Base-by-base conservation (phyloP, 2,113 vertebrate species). In the Ophthalmotilapia sp. region DNA sequence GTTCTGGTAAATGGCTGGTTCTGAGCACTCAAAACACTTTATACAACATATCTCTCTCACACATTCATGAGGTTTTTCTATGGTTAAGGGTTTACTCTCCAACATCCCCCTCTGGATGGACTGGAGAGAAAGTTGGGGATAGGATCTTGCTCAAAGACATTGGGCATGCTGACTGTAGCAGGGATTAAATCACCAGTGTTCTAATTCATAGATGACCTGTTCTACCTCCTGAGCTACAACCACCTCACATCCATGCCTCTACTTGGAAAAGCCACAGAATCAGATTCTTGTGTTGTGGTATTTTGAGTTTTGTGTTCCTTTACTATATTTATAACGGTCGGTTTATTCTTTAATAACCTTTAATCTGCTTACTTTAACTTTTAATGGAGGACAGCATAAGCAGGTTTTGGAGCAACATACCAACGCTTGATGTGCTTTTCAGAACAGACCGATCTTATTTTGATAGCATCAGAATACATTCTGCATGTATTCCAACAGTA, bases 231-330 rank as follows among this genome's bases (percentile, higher is more conserved):
- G 5, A 38, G 4, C 60, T 65, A 65, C 60, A 65, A 0, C 33
- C 60, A 65, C 19, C 60, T n/a, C 17, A 65, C 58, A 62, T 12
- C 58, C 58, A 62, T 62, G 31, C 4, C 58, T 65, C 60, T 36
- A 65, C 58, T 62, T 36, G 58, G 58, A 62, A 19, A 62, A 62
- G 58, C 58, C 15, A 62, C 31, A 65, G 3, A 36, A 36, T 65
- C 60, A 65, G 58, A 62, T 62, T 62, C 31, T 62, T 62, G 58
- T 62, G 58, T 12, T 62, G 31, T 62, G 31, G 31, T 65, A 36
- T 12, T 65, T n/a, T 65, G 60, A 36, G 17, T 65, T 65, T 62
- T 62, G 58, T 62, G 17, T 62, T 62, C 31, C 31, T 62, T 62
- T 1, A 12, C 6, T 36, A 36, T 7, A 36, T n/a, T 62, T n/a